Evolutionary conservation across 2,797 vertebrate species (phyloP), one percentile per base, ranked within the genome.

Genomic region (Sebastes hubbsi): DNA sequence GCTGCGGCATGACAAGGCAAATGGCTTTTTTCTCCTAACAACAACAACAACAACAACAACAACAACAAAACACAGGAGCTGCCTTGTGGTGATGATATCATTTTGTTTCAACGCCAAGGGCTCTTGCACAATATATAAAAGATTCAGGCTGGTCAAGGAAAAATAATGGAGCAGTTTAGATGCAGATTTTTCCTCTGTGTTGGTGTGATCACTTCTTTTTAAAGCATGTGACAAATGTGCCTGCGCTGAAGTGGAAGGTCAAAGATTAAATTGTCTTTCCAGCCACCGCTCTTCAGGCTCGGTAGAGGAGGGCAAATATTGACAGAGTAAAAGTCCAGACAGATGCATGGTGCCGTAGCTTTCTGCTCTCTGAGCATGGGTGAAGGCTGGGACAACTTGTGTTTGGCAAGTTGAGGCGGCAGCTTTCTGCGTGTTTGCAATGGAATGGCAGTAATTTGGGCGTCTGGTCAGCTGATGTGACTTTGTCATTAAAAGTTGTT

Each of bases 251-350:
- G 83, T 22, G 62, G 20, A 4, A 86, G 83, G 89, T 91, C 82
- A 83, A 81, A 83, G 86, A 75, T 78, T 77, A 77, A 72, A 80
- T 1, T 16, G 67, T 34, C 68, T 27, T 27, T 18, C 54, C 30
- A 55, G 83, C 75, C 65, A 3, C 59, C 1, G 64, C 81, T 87
- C 80, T 58, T 24, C 58, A 16, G 66, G 74, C 75, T 76, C 6
- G 18, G 55, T 10, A n/a, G 62, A 67, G 76, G 34, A 81, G 65
- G 65, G 88, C 81, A 93, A 95, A 95, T 94, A 95, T 93, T 94
- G 94, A 93, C 92, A 88, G 78, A 66, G 55, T 87, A 29, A 89
- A 85, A 83, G 92, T 91, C 87, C 84, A 88, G 81, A 86, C 75
- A 20, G 68, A 66, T 18, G 72, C 73, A 11, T 3, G 24, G 55